Base-by-base conservation (phyloP, 2,888 invertebrate genomes). In the Perizoma flavofasciatum region DNA sequence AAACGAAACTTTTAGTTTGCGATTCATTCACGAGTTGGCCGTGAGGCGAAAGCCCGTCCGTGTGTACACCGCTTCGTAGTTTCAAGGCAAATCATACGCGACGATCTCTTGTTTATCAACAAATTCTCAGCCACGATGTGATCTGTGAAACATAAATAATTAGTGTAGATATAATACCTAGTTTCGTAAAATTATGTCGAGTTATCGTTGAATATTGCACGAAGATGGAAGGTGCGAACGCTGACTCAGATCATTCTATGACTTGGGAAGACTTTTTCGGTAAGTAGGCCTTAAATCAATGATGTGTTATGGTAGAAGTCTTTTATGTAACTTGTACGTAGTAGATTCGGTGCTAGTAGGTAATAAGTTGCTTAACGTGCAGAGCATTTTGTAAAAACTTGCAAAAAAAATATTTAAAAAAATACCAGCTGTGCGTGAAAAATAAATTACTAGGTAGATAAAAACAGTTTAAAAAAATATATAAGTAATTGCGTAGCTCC, bases 191-290 rank as follows among this genome's bases (percentile, higher is more conserved):
- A 68, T 73, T 65, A 79, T 86, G 83, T 78, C 73, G 61, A 77
- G 77, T 79, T 83, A 77, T 68, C 72, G 66, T 70, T 69, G 62
- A 68, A 70, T 67, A 77, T 82, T 85, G 80, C 69, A 73, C 70
- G 81, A 90, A 87, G 78, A 92, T 92, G 92, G 92, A 92, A 80
- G 92, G 89, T 79, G 85, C 89, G 71, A 92, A 88, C 74, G 92
- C 91, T 77, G 95, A 95, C 83, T 95, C 94, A 73, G 95, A 95
- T 85, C 94, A 94, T 77, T 95, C 94, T 81, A 93, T 94, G 92
- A 94, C 94, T 81, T 95, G 95, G 95, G 95, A 95, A 85, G 95
- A 95, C 78, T 95, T 95, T 92, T 95, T 94, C 78, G 95, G 95
- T 95, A 77, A 88, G 94, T 92, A 67, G 61, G 53, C 11, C 9